Conservation (phyloP, 2,113 vertebrate species). For the Spheniscus mendiculus region DNA sequence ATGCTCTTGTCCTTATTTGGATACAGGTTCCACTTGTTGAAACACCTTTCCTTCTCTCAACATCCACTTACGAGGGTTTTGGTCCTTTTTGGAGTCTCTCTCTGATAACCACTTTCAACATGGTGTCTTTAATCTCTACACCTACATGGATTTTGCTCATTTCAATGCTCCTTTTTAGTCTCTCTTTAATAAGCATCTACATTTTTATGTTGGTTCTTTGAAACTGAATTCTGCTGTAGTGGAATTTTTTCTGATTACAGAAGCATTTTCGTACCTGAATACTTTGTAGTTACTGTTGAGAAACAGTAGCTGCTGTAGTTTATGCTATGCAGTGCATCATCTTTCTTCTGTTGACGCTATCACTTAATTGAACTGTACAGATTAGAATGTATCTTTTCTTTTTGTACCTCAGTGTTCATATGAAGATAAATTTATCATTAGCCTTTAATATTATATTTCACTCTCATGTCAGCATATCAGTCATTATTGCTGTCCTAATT, state of each 20-base stretch:
- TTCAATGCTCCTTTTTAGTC: not conserved
- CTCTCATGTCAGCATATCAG: not conserved
- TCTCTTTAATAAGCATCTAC: not conserved
- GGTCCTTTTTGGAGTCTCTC: not conserved
- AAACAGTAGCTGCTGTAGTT: not conserved
- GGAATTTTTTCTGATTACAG: not conserved
- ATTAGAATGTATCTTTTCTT: not conserved
- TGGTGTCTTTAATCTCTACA: not conserved
- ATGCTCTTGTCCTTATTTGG: not conserved
- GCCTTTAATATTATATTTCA: not conserved
- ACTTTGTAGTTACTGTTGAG: not conserved
- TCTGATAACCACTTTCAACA: not conserved
- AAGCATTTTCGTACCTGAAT: not conserved
- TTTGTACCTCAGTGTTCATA: not conserved
- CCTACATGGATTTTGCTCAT: not conserved
- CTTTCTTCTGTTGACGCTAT: not conserved
- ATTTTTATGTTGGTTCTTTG: not conserved
- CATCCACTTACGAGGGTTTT: not conserved
- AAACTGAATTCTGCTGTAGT: not conserved
- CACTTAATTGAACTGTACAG: not conserved
- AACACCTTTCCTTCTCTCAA: not conserved
- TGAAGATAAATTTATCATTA: not conserved
- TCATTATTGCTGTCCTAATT: not conserved
- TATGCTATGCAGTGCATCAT: not conserved
- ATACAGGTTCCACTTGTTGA: not conserved